A percentile compares a stretch with the other conserved stretches of the same genome.
Conservation (phyloP, 2,888 invertebrate genomes). For the Arge pagana region DNA sequence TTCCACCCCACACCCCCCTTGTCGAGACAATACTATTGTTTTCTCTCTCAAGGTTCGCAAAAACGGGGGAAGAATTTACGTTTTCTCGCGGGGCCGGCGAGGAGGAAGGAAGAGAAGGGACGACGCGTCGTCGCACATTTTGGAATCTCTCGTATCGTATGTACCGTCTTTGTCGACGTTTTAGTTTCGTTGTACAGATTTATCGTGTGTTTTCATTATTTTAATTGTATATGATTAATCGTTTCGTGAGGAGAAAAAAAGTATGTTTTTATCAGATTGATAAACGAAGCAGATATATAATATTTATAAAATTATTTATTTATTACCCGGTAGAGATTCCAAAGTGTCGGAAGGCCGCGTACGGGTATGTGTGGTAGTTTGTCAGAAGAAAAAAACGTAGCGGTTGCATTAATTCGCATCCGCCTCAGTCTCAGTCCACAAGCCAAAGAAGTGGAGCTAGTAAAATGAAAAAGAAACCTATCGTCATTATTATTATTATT, state of each 20-base stretch:
- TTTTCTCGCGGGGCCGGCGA: neutral
- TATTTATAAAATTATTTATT: no score
- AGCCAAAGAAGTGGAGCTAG: slow-evolving; percentile 57
- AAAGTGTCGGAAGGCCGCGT: slow-evolving; percentile 18
- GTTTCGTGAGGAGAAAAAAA: no score
- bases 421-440: slow-evolving; percentile 53
- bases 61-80: neutral
- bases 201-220: neutral
- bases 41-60: no score
- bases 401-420: slow-evolving; percentile 38
- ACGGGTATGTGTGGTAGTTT: slow-evolving; percentile 19
- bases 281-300: no score
- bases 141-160: no score
- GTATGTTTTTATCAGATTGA: no score
- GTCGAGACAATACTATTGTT: no score
- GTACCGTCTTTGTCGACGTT: neutral
- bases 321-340: slow-evolving; percentile 29
- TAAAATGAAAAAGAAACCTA: slow-evolving; percentile 42
- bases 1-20: no score
- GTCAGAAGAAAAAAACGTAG: slow-evolving; percentile 28
- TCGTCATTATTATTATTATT: slow-evolving; percentile 9
- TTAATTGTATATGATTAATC: slow-evolving; percentile 2
- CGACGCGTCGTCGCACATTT: neutral
- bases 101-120: neutral
- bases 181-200: neutral